A percentile compares a stretch with the other conserved stretches of the same genome.
Evolutionary conservation across 2,113 vertebrate species (phyloP).

Genomic region (Acanthochromis polyacanthus): DNA sequence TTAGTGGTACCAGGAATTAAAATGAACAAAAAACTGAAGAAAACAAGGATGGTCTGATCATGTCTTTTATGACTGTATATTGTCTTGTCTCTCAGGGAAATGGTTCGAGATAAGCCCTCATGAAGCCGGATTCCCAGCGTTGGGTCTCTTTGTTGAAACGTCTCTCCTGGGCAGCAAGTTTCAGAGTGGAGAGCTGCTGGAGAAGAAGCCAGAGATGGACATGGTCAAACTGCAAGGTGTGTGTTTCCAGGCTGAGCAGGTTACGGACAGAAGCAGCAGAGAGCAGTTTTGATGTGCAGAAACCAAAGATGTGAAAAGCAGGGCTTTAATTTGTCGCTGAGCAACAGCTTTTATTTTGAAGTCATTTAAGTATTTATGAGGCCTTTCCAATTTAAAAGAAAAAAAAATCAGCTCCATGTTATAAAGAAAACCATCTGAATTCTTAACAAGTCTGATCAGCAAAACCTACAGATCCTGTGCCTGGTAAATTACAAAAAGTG

Average conservation of each 20-base stretch:
- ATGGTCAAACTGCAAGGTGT: conserved; percentile 71
- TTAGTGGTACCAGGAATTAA: no score
- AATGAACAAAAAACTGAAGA: no score
- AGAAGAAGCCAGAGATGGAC: conserved; percentile 69
- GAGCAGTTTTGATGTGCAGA: background rate
- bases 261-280: background rate
- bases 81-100: conserved; percentile 34
- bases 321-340: background rate
- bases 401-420: background rate
- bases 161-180: conserved; percentile 69
- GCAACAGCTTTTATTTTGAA: background rate
- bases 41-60: no score
- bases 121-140: conserved; percentile 71
- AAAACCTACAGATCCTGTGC: no score
- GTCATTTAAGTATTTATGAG: background rate
- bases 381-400: background rate
- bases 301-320: background rate
- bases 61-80: background rate
- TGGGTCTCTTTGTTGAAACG: conserved; percentile 64
- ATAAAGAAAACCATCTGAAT: background rate
- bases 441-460: background rate
- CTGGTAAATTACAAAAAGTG: no score
- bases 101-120: conserved; percentile 78
- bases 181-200: conserved; percentile 49
- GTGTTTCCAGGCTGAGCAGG: conserved; percentile 1